Conservation (phyloP, 2,113 vertebrate species). For the Oreochromis aureus region DNA sequence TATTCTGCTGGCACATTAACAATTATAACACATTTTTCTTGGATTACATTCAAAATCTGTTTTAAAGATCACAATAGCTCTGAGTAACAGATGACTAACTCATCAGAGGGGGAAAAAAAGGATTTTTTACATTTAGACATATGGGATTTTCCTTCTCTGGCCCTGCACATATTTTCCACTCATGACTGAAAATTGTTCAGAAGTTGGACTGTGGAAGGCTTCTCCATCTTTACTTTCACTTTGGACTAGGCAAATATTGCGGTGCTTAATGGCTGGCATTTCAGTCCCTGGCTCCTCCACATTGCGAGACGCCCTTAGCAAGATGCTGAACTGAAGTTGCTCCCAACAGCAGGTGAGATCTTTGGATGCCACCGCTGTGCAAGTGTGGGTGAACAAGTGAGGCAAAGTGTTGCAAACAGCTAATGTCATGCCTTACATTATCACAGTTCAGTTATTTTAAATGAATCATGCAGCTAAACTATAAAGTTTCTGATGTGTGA, state of each 20-base stretch:
- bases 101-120: background rate
- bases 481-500: background rate
- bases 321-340: background rate
- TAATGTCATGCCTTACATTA: background rate
- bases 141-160: conserved; percentile 30
- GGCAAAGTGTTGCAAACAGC: background rate
- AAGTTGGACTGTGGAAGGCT: background rate
- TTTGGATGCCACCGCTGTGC: background rate
- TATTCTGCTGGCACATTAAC: background rate
- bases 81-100: background rate
- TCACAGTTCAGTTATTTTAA: background rate
- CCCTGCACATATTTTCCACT: conserved; percentile 12
- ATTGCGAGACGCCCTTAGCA: background rate
- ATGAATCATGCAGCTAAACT: background rate
- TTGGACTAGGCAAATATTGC: background rate
- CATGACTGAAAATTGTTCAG: background rate
- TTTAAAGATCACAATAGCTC: conserved; percentile 10
- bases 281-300: background rate
- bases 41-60: background rate
- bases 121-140: conserved; percentile 8
- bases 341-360: background rate
- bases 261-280: background rate
- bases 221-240: conserved; percentile 9
- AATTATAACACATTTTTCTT: background rate
- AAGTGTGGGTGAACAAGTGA: background rate